Conservation (phyloP, 2,113 vertebrate genomes). For the Panurus biarmicus region DNA sequence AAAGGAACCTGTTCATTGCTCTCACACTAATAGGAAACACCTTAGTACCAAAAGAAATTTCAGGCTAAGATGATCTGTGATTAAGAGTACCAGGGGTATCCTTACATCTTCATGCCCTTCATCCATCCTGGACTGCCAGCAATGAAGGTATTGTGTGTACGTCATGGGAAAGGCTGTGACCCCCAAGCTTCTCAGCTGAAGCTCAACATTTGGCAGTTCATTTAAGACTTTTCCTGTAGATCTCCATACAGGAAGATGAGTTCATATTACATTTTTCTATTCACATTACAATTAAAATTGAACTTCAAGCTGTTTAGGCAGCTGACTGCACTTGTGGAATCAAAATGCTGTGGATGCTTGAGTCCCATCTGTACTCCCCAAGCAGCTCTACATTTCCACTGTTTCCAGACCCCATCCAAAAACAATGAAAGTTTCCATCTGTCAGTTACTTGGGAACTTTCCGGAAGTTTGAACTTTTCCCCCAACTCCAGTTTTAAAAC, state of each 20-base stretch:
- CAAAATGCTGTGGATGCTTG: neutral
- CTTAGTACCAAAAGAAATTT: neutral
- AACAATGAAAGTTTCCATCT: neutral
- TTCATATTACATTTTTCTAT: neutral
- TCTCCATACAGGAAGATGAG: neutral
- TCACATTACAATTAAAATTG: neutral
- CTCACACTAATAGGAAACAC: neutral
- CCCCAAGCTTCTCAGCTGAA: neutral
- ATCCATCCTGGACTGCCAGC: neutral
- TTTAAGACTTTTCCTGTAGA: neutral
- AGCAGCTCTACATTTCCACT: neutral
- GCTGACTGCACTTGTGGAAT: neutral
- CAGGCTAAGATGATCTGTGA: neutral
- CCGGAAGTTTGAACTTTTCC: neutral
- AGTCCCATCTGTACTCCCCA: neutral
- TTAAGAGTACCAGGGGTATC: neutral
- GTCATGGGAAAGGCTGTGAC: neutral
- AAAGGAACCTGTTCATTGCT: neutral
- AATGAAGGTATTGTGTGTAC: fast-evolving
- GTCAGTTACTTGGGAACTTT: neutral
- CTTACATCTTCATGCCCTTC: neutral
- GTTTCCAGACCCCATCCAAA: neutral
- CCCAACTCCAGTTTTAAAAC: neutral
- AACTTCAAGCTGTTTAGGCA: neutral
- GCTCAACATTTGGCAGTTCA: neutral